A percentile compares a stretch with the other conserved stretches of the same genome.
Conservation (phyloP, 37 sponge, comb jelly and placozoan genomes). For the Haliclona indistincta region DNA sequence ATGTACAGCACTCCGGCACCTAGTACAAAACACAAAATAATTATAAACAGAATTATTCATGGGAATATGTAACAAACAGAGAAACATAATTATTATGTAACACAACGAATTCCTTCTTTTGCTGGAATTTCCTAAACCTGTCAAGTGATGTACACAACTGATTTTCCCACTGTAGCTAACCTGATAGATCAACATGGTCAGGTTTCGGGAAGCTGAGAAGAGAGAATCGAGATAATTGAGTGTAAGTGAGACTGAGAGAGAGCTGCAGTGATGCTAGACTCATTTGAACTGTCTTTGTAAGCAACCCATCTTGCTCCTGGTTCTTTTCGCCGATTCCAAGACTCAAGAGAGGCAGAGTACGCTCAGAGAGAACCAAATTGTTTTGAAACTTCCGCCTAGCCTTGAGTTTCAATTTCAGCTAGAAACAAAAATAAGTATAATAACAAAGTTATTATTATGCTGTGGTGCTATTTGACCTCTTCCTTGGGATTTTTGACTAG, state of each 20-base stretch:
- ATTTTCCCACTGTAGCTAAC: too few relatives aligned
- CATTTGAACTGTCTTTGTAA: not conserved
- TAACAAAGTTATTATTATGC: not conserved
- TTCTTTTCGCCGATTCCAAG: not conserved
- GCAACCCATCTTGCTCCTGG: not conserved
- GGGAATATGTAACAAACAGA: not conserved
- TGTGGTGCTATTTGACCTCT: not conserved
- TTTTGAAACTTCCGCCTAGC: not conserved
- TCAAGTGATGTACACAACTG: too few relatives aligned
- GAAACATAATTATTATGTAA: not conserved
- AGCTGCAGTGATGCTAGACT: not conserved
- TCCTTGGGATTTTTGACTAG: not conserved
- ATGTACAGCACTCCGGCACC: constrained; percentile 14
- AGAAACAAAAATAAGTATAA: not conserved
- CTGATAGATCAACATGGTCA: too few relatives aligned
- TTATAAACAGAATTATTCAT: not conserved
- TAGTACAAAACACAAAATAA: not conserved
- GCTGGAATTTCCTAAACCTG: not conserved
- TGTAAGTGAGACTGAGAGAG: not conserved
- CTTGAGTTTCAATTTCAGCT: constrained; percentile 1
- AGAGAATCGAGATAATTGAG: not conserved
- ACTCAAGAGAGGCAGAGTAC: not conserved
- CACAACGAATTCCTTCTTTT: not conserved
- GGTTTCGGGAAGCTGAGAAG: too few relatives aligned
- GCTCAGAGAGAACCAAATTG: not conserved